Conservation (phyloP, 2,888 invertebrate genomes). For the Hoplodrina blanda region DNA sequence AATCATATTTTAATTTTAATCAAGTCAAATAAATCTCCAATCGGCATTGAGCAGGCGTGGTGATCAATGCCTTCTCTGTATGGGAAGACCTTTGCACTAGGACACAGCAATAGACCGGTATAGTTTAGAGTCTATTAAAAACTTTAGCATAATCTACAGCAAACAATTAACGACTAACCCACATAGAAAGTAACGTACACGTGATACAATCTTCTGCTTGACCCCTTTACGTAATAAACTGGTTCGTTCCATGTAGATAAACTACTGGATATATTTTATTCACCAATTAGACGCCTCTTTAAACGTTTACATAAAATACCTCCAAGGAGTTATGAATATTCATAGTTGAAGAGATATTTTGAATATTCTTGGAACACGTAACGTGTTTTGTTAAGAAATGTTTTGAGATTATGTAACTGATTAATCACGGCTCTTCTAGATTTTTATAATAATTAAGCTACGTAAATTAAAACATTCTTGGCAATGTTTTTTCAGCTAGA, state of each 20-base stretch:
- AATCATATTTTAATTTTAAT: conserved; percentile 4
- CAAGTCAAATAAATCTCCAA: not conserved
- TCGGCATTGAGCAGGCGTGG: not conserved
- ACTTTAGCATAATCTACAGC: not conserved
- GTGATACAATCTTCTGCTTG: conserved; percentile 41
- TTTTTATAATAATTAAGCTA: conserved; percentile 5
- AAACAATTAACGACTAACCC: conserved; percentile 6
- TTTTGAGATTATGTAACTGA: conserved; percentile 36
- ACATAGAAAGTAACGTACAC: conserved; percentile 53
- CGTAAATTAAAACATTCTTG: not conserved
- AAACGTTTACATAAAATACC: conserved; percentile 35
- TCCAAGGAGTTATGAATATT: conserved; percentile 51
- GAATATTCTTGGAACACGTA: conserved; percentile 38
- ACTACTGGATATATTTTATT: conserved; percentile 31
- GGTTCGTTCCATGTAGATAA: conserved; percentile 44
- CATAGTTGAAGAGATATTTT: conserved; percentile 36
- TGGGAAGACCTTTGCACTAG: not conserved
- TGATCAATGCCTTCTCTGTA: not conserved
- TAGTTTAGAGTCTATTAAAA: not conserved
- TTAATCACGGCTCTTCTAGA: conserved; percentile 22
- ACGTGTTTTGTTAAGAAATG: conserved; percentile 31
- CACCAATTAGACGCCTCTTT: conserved; percentile 43
- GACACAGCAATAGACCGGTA: not conserved
- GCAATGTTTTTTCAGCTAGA: too few species aligned
- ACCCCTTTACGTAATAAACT: conserved; percentile 44